phyloP scores from a whole-genome alignment of 2,888 invertebrate species.

The Eumerus sabulonum region DNA sequence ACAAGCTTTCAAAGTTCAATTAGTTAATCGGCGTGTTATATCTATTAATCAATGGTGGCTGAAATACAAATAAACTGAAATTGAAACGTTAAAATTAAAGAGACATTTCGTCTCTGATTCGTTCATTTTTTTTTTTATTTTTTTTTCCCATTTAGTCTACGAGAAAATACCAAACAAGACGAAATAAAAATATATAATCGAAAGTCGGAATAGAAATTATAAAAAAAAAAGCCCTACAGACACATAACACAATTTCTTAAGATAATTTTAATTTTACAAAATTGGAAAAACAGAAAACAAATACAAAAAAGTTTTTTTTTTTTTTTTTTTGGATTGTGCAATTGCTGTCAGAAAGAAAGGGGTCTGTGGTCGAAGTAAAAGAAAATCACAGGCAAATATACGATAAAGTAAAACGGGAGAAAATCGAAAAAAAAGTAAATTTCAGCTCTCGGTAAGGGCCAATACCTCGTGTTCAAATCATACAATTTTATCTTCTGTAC shows the following conservation, averaged over 20 bases:
- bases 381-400: background rate
- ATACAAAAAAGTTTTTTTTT: too few relatives aligned
- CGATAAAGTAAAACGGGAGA: background rate
- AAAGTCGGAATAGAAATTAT: background rate
- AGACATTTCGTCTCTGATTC: slow-evolving; percentile 25
- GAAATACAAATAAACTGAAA: background rate
- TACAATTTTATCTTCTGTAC: slow-evolving; percentile 9
- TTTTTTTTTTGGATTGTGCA: too few relatives aligned
- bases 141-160: slow-evolving; percentile 8
- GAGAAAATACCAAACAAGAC: slow-evolving; percentile 2
- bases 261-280: too few relatives aligned
- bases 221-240: too few relatives aligned
- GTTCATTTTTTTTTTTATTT: slow-evolving; percentile 23
- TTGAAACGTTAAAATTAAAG: slow-evolving; percentile 8
- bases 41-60: slow-evolving; percentile 32
- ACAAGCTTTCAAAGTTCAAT: slow-evolving; percentile 12
- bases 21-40: slow-evolving; percentile 20
- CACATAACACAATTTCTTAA: too few relatives aligned
- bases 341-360: too few relatives aligned
- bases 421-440: background rate
- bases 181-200: slow-evolving; percentile 27
- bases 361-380: background rate
- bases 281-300: too few relatives aligned
- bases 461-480: slow-evolving; percentile 20
- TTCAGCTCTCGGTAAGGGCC: slow-evolving; percentile 14